Conservation (phyloP, 2,113 vertebrate species). For the Myiagra hebetior region DNA sequence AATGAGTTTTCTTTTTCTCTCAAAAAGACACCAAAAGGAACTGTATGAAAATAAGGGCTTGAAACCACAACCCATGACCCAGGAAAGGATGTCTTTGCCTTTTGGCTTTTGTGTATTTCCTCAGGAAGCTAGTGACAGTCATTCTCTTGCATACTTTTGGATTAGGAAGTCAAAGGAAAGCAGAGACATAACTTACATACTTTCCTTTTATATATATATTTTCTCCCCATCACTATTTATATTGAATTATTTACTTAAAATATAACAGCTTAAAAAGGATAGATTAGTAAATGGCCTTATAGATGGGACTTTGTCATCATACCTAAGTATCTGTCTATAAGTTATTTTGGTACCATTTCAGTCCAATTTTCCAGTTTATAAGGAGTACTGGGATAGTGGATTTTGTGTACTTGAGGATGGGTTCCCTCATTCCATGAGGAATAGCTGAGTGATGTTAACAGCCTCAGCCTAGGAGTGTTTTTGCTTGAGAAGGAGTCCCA, state of each 20-base stretch:
- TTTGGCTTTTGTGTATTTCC: background rate
- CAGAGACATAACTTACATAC: background rate
- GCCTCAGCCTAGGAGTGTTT: background rate
- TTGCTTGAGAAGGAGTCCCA: background rate
- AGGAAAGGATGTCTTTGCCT: background rate
- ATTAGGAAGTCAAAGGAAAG: background rate
- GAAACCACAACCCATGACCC: background rate
- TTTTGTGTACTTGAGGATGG: background rate
- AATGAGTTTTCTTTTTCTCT: background rate
- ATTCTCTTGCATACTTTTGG: background rate
- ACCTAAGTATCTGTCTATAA: background rate
- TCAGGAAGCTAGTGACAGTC: background rate
- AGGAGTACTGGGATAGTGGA: background rate
- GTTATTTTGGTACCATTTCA: background rate
- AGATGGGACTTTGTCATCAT: background rate
- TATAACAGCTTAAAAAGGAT: background rate
- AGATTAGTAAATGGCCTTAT: background rate
- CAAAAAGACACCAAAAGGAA: background rate
- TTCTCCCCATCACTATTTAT: background rate
- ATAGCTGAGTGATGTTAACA: background rate
- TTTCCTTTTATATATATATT: background rate
- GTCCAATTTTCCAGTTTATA: background rate
- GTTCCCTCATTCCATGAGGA: background rate
- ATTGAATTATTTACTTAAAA: background rate
- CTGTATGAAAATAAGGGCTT: background rate